Conservation (phyloP, 2,113 vertebrate species). For the Xiphorhynchus elegans region DNA sequence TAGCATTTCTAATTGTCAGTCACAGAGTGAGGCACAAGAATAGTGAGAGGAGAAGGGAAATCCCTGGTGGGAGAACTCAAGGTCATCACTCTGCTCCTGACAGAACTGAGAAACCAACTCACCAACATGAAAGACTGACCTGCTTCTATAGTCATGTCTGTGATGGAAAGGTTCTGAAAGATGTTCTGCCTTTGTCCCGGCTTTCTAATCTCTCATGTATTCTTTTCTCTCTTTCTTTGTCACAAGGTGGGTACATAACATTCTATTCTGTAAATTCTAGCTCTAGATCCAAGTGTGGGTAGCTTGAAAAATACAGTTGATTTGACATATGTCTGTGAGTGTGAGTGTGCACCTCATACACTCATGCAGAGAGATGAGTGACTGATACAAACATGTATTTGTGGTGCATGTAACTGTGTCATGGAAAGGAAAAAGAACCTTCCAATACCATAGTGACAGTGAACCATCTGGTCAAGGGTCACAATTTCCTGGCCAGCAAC, state of each 20-base stretch:
- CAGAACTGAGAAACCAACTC: not conserved
- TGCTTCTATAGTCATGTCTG: not conserved
- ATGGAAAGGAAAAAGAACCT: not conserved
- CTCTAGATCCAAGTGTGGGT: not conserved
- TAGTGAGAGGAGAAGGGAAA: not conserved
- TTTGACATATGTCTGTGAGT: not conserved
- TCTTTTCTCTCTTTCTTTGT: not conserved
- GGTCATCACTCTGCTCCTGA: conserved; percentile 2
- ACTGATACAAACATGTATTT: not conserved
- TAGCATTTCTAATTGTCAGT: conserved; percentile 59
- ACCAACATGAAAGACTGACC: not conserved
- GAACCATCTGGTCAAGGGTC: not conserved
- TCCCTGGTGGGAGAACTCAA: not conserved
- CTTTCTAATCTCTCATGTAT: not conserved
- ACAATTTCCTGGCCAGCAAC: not conserved
- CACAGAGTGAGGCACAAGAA: not conserved
- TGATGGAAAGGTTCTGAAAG: not conserved
- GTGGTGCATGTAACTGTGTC: not conserved
- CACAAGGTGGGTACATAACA: not conserved
- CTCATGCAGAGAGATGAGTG: not conserved
- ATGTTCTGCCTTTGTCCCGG: conserved; percentile 25
- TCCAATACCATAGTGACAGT: not conserved
- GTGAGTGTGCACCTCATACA: not conserved
- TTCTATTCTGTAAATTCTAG: not conserved
- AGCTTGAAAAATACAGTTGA: not conserved